Evolutionary conservation across 2,797 vertebrate species (phyloP), one percentile per base, ranked within the genome.

Genomic region (Peromyscus melanophrys): DNA sequence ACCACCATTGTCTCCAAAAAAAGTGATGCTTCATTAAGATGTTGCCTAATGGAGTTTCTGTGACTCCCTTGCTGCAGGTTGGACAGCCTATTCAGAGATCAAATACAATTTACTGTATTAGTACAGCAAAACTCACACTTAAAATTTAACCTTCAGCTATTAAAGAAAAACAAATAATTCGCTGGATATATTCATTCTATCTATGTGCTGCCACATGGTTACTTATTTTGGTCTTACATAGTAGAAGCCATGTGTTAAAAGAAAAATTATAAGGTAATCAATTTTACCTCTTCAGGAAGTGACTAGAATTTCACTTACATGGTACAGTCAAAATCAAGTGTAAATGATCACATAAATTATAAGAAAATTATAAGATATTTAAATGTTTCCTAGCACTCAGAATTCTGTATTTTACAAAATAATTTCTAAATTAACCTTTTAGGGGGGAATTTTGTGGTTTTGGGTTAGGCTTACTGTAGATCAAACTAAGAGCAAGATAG

Each of bases 121-220:
- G 52, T 46, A 5, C 25, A 95, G 10, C 4, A 77, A 90, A 93
- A 86, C 83, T 65, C 31, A 93, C 16, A n/a, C 29, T 61, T 40
- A 10, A n/a, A 7, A 52, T 90, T 89, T 85, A 73, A 4, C 69
- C 76, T 46, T 93, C 52, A 69, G 37, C 27, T 95, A 23, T 86
- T 81, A 82, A 93, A 96, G 31, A 9, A 92, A 95, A 94, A 65
- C 29, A 75, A 89, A 76, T 31, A 75, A 90, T n/a, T n/a, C 86
- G 61, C 49, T 78, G 13, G 1, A 1, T 23, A 61, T 77, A 90
- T 82, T 82, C 10, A 87, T 77, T 85, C 6, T 29, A 1, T 86
- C 37, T 94, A 89, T 37, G 12, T 93, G 90, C 1, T 73, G 0
- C 34, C 73, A 85, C 75, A n/a, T 71, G 9, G 21, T 73, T 77